Evolutionary conservation across 2,888 invertebrate genomes (phyloP).

Genomic region (Scaptodrosophila latifasciaeformis): DNA sequence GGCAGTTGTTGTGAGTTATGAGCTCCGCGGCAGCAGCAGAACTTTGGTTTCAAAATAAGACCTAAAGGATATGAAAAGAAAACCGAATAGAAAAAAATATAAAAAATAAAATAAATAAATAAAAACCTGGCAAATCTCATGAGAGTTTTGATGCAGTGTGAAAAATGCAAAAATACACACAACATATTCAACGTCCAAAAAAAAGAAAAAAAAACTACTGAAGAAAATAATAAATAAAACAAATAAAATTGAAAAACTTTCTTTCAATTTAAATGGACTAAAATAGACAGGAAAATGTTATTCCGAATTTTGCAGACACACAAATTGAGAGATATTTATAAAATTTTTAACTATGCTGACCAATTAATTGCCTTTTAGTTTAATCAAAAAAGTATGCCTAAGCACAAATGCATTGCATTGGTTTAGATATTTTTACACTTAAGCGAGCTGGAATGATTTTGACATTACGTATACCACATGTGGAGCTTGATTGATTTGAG

Average conservation of each 20-base stretch:
- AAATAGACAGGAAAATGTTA: too few species aligned
- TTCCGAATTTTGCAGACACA: too few species aligned
- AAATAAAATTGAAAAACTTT: not conserved
- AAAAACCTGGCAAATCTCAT: slow-evolving; percentile 48
- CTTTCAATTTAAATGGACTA: too few species aligned
- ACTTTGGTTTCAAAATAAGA: slow-evolving; percentile 54
- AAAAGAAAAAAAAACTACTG: not conserved
- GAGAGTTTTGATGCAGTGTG: slow-evolving; percentile 27
- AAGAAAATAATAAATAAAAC: not conserved
- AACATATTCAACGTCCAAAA: not conserved
- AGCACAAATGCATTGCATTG: too few species aligned
- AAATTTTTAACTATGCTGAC: too few species aligned
- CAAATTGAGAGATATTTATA: too few species aligned
- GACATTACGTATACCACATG: slow-evolving; percentile 4
- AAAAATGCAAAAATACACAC: slow-evolving; percentile 16
- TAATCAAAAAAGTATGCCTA: too few species aligned
- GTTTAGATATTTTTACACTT: too few species aligned
- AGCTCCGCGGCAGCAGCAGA: slow-evolving; percentile 28
- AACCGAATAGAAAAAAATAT: too few species aligned
- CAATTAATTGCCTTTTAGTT: too few species aligned
- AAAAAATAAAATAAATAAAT: slow-evolving; percentile 10
- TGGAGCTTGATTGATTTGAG: not conserved
- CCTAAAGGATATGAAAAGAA: too few species aligned
- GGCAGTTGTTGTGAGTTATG: slow-evolving; percentile 59
- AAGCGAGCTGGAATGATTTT: too few species aligned